Conservation (phyloP, 2,113 vertebrate genomes). For the Lepus timidus region DNA sequence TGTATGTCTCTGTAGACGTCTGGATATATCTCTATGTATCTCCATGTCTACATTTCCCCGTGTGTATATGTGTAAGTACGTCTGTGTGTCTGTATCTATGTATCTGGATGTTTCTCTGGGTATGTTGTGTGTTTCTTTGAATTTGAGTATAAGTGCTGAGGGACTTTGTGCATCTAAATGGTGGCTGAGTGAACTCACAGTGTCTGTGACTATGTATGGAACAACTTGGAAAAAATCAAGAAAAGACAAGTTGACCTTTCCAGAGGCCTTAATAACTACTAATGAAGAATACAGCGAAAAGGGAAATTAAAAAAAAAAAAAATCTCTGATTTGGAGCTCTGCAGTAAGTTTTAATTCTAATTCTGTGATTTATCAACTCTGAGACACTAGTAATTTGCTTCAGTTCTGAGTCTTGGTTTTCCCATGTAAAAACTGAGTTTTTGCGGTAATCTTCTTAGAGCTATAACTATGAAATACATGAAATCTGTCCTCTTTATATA, state of each 20-base stretch:
- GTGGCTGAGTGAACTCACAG: no score
- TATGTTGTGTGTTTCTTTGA: not conserved
- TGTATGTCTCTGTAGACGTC: not conserved
- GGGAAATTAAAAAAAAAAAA: not conserved
- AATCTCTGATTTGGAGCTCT: not conserved
- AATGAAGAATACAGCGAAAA: not conserved
- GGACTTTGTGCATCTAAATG: no score
- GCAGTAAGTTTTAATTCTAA: not conserved
- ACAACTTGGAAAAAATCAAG: not conserved
- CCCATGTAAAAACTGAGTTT: not conserved
- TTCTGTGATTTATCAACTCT: not conserved
- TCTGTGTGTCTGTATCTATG: not conserved
- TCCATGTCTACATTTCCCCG: no score
- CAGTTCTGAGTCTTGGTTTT: not conserved
- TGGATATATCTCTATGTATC: not conserved
- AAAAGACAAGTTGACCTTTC: not conserved
- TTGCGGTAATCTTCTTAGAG: no score
- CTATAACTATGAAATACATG: no score
- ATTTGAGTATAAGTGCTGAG: not conserved
- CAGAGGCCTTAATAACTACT: not conserved
- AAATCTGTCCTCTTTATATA: no score
- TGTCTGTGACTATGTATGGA: not conserved
- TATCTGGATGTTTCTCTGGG: not conserved
- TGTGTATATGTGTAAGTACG: not conserved
- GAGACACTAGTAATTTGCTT: not conserved